Percentiles rank a stretch among this genome's conserved stretches.
phyloP scores from a whole-genome alignment of 1,140 invertebrate genomes.

The Rhynchophorus ferrugineus region DNA sequence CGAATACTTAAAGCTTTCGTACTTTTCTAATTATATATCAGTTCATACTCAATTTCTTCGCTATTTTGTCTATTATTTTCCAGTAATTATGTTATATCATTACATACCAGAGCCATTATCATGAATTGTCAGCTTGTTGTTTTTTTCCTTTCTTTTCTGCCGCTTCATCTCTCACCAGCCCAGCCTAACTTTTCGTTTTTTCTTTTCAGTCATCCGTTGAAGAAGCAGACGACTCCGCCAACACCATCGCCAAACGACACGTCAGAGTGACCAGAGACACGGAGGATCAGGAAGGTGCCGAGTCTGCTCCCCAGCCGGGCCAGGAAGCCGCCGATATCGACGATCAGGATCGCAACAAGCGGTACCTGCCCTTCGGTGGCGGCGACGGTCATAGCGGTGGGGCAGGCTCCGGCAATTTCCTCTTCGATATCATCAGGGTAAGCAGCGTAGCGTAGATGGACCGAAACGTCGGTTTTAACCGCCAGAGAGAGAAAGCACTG shows the following conservation, averaged over 20 bases:
- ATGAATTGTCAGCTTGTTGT: too few relatives aligned
- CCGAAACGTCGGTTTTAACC: too few relatives aligned
- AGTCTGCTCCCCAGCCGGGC: slow-evolving; percentile 44
- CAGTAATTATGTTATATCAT: too few relatives aligned
- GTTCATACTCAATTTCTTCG: too few relatives aligned
- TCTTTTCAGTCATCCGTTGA: slow-evolving; percentile 43
- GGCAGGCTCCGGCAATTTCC: slow-evolving; percentile 73
- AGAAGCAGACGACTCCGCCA: slow-evolving; percentile 38
- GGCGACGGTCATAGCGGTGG: slow-evolving; percentile 42
- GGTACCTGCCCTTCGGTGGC: slow-evolving; percentile 62
- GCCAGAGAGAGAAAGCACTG: too few relatives aligned
- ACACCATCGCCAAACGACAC: slow-evolving; percentile 47
- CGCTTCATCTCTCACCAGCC: neutral
- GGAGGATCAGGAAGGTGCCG: slow-evolving; percentile 48
- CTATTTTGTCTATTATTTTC: too few relatives aligned
- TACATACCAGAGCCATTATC: too few relatives aligned
- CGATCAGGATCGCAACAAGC: slow-evolving; percentile 72
- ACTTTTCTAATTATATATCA: too few relatives aligned
- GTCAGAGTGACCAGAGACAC: slow-evolving; percentile 35
- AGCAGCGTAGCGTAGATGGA: slow-evolving; percentile 32
- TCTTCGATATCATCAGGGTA: slow-evolving; percentile 80
- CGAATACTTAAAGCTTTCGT: too few relatives aligned
- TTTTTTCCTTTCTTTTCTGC: too few relatives aligned
- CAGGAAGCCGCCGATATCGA: slow-evolving; percentile 50
- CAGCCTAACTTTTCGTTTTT: slow-evolving; percentile 5